Evolutionary conservation across 2,797 vertebrate species (phyloP).

Genomic region (Sorex maritimensis): DNA sequence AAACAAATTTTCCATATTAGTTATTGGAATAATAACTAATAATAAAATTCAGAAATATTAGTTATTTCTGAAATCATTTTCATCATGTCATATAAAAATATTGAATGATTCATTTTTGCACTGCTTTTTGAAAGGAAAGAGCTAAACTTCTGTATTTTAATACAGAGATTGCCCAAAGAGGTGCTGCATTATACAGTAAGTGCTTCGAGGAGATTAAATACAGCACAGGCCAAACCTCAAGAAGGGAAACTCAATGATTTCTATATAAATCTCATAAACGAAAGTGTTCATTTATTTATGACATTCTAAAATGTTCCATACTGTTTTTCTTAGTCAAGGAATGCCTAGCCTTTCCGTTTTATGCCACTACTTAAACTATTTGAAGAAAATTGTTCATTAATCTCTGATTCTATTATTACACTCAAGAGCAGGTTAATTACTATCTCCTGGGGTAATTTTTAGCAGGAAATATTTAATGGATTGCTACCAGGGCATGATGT

Average conservation of each 20-base stretch:
- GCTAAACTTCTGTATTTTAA: slow-evolving; percentile 84
- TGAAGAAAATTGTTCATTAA: slow-evolving; percentile 80
- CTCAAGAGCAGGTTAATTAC: slow-evolving; percentile 77
- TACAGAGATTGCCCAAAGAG: slow-evolving; percentile 81
- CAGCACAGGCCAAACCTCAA: slow-evolving; percentile 69
- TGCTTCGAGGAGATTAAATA: slow-evolving; percentile 84
- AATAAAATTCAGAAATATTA: background rate
- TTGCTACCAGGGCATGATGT: slow-evolving; percentile 71
- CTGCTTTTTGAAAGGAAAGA: slow-evolving; percentile 75
- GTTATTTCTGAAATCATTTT: slow-evolving; percentile 80
- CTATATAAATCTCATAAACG: slow-evolving; percentile 84
- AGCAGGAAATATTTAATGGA: slow-evolving; percentile 76
- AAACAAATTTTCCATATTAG: slow-evolving; percentile 76
- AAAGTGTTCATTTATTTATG: slow-evolving; percentile 85
- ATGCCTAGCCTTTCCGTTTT: slow-evolving; percentile 77
- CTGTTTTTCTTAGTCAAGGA: slow-evolving; percentile 81
- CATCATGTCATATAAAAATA: slow-evolving; percentile 63
- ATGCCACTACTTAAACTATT: slow-evolving; percentile 79
- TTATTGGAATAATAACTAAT: slow-evolving; percentile 45
- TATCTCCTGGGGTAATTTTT: slow-evolving; percentile 77
- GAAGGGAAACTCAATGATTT: slow-evolving; percentile 83
- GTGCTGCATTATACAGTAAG: slow-evolving; percentile 82
- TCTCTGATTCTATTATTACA: slow-evolving; percentile 75
- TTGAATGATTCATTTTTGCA: slow-evolving; percentile 77
- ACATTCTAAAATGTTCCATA: slow-evolving; percentile 78